Base-by-base conservation (phyloP, 1,140 invertebrate genomes). In the Cephus cinctus region DNA sequence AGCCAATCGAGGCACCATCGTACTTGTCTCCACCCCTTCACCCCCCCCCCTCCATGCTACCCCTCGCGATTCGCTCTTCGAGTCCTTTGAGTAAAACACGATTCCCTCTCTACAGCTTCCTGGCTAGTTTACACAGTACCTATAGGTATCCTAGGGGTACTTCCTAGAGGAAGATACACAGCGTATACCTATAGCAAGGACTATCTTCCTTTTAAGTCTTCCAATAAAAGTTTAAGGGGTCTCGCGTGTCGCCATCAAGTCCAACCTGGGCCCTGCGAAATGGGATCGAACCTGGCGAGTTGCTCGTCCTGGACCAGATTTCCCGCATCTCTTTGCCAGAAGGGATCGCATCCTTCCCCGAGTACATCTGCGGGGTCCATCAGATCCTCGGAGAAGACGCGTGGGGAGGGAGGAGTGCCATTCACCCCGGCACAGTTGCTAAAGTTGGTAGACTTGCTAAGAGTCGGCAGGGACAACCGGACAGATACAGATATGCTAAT, bases 401-500 rank as follows among this genome's bases (percentile, higher is more conserved):
- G 54, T 46, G 42, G 46, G 56, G 40, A 43, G 48, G 56, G 20
- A 32, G 48, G 45, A 47, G 47, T 48, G 47, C 53, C 58, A 47
- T 60, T 61, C 57, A 61, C 48, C 58, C 58, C 58, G 57, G 57
- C 60, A n/a, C n/a, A n/a, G n/a, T n/a, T n/a, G n/a, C n/a, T n/a
- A n/a, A n/a, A n/a, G n/a, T n/a, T n/a, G n/a, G n/a, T n/a, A n/a
- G n/a, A n/a, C n/a, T n/a, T n/a, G 14, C 34, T 18, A 18, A 56
- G 52, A 62, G 56, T 61, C 58, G 59, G 60, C 59, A 61, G 59
- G 59, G 62, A 65, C 63, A 64, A 62, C 52, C 48, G 50, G 61
- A 62, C 62, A 65, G 65, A 67, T 67, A 67, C 63, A 65, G 65
- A 67, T 67, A 67, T 67, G 65, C 65, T 66, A 67, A 67, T 67